Conservation (phyloP, 2,797 vertebrate species). For the Saxicola maurus region DNA sequence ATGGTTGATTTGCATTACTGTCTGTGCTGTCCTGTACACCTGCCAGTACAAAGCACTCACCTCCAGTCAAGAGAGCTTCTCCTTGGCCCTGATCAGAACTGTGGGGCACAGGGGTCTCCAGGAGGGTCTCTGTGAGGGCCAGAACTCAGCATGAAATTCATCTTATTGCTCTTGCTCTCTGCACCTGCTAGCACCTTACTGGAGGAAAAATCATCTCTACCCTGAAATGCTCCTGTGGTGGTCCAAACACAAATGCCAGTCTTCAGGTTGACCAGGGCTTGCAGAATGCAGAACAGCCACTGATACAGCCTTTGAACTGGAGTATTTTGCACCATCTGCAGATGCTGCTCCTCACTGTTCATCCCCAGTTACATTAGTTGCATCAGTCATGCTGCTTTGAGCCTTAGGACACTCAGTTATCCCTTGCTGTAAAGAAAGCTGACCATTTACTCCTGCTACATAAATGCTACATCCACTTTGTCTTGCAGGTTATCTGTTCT, state of each 20-base stretch:
- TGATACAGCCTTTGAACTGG: background rate
- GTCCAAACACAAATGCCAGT: background rate
- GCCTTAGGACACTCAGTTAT: background rate
- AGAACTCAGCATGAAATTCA: background rate
- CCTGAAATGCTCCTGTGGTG: background rate
- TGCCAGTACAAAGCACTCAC: background rate
- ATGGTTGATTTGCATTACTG: rapidly evolving
- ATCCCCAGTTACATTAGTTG: background rate
- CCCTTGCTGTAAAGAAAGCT: background rate
- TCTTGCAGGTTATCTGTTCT: background rate
- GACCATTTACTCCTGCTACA: background rate
- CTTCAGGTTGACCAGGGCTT: background rate
- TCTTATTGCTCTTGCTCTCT: background rate
- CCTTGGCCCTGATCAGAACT: background rate
- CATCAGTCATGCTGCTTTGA: background rate
- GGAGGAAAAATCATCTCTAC: background rate
- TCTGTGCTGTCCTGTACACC: background rate
- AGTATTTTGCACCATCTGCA: background rate
- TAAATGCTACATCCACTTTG: background rate
- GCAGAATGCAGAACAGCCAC: background rate
- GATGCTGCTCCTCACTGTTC: background rate
- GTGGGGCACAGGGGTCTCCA: background rate
- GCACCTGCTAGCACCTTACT: background rate
- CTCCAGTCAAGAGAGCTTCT: background rate
- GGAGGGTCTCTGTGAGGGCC: background rate